Base-by-base conservation (phyloP, 1,140 invertebrate genomes). In the Eufriesea mexicana region DNA sequence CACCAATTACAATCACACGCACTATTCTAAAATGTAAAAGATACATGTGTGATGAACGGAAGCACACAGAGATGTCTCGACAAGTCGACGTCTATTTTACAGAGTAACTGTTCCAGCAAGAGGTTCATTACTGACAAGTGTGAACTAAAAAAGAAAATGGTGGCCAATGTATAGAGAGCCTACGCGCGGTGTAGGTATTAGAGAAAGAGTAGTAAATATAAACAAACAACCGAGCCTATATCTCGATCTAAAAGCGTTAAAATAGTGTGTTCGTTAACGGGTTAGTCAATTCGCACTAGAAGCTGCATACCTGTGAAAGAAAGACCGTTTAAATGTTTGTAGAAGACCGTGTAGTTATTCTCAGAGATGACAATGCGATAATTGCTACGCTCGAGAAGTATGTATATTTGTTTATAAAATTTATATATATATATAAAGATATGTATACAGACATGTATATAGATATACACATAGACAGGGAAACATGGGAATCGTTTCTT, bases 221-320 rank as follows among this genome's bases (percentile, higher is more conserved):
- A 87, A 85, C 88, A 71, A 86, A 83, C 71, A 91, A 90, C 89
- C 89, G 91, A 91, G 89, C 90, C 89, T 89, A 90, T 90, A 87
- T 89, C 83, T 90, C 81, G 79, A 89, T 85, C 91, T 92, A 92
- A 78, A 91, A 88, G 91, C 91, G 83, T 89, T 85, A 78, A 81
- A 86, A 84, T 74, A 83, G 84, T 91, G 91, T 91, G 89, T 91
- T 72, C 83, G 88, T 68, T 92, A 88, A 90, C 86, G 86, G 89
- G 86, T 92, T 87, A 84, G 87, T 92, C 84, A 91, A 90, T 92
- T 91, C 89, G 91, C 92, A 91, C 92, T 93, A 92, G 86, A 93
- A 93, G 92, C 92, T 92, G 90, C 90, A 93, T 92, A 93, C 92
- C 92, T 93, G 92, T 92, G 91, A 92, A 93, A 92, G 79, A 92